phyloP scores from a whole-genome alignment of 2,797 vertebrate species.

The Falco rusticolus region DNA sequence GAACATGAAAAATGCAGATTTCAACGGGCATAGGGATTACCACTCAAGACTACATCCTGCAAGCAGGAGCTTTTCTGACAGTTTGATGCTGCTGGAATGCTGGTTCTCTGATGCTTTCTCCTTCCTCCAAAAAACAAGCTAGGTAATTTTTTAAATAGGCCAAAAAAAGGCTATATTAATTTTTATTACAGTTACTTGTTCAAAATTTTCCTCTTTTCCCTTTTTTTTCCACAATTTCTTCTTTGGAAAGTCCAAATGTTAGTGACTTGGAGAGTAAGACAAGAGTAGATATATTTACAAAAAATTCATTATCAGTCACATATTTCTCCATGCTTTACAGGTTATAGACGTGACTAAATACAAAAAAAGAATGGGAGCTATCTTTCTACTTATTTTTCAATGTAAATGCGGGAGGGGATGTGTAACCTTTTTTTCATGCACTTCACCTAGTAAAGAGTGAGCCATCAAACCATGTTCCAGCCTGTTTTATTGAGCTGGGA shows the following conservation, averaged over 20 bases:
- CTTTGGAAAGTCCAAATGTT: not conserved
- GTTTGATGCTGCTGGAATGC: not conserved
- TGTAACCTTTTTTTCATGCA: not conserved
- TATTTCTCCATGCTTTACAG: not conserved
- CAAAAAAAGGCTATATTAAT: not conserved
- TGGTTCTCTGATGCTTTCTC: not conserved
- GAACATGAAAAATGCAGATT: not conserved
- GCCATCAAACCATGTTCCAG: not conserved
- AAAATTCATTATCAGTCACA: not conserved
- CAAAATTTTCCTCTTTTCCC: not conserved
- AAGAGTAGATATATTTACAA: not conserved
- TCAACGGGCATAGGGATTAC: not conserved
- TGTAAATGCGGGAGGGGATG: not conserved
- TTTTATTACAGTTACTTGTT: not conserved
- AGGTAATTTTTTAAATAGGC: not conserved
- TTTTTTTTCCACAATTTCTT: not conserved
- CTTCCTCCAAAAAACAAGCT: not conserved
- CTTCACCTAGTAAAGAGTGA: not conserved
- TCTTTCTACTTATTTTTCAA: not conserved
- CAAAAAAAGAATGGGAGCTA: not conserved
- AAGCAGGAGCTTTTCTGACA: not conserved
- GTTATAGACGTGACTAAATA: not conserved
- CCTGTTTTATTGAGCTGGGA: conserved; percentile 4
- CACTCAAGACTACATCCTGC: not conserved
- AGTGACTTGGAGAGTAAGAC: rapidly evolving